Base-by-base conservation (phyloP, 1,140 invertebrate species). In the Polyergus mexicanus region DNA sequence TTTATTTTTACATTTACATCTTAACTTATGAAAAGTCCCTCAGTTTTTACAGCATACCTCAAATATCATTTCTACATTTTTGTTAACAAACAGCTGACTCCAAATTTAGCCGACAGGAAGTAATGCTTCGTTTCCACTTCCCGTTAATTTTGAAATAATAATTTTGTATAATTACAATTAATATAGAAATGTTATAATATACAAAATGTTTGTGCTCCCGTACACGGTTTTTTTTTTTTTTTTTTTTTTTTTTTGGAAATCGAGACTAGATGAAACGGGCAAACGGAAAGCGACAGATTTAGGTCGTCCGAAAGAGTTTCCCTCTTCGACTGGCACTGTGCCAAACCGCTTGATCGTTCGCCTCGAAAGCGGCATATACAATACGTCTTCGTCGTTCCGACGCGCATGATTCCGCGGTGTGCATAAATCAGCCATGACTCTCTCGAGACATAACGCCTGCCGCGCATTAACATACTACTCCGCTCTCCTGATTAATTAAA, bases 241-340 rank as follows among this genome's bases (percentile, higher is more conserved):
- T n/a, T n/a, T n/a, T n/a, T n/a, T n/a, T n/a, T n/a, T n/a, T 56
- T 80, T 81, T 81, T 58, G 66, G 51, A 85, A 80, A 85, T 60
- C 51, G 19, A 38, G 32, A 66, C 25, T 44, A 47, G 19, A 86
- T 68, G 62, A 84, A 51, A 68, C 66, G 85, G 60, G 44, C 74
- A 89, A 89, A 89, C 88, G 84, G 77, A 89, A 89, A 89, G 84
- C 88, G 85, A 89, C 85, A 89, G 77, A 87, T 90, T 87, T 87
- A 86, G 85, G 85, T 87, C 88, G 56, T 69, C 47, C 69, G 72
- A 75, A 89, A 89, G 78, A 89, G 74, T 90, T 89, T 89, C 88
- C 84, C 72, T 90, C 78, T 89, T 89, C 56, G 22, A 81, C 76
- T 89, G 66, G 74, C 68, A 32, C 71, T 86, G 22, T 77, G 77